Percentiles rank a stretch among this genome's conserved stretches.
Evolutionary conservation across 2,888 invertebrate species (phyloP).

Genomic region (Euclidia mi): DNA sequence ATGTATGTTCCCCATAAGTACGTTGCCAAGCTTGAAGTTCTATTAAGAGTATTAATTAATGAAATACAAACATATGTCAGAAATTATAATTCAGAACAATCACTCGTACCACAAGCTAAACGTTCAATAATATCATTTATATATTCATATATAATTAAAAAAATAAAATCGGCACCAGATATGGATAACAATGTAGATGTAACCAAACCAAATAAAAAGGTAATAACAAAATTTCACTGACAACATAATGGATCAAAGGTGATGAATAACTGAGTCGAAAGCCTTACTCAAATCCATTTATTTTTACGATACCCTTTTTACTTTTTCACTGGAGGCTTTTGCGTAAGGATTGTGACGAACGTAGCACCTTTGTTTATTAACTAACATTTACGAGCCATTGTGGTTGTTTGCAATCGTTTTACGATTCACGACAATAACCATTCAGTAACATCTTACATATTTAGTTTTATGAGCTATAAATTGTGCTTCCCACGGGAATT

Average conservation of each 20-base stretch:
- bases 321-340: conserved; percentile 12
- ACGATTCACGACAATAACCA: conserved; percentile 34
- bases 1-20: not conserved
- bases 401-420: conserved; percentile 32
- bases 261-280: conserved; percentile 5
- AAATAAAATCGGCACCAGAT: too few species aligned
- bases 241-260: too few species aligned
- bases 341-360: conserved; percentile 22
- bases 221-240: too few species aligned
- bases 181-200: too few species aligned
- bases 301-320: conserved; percentile 7
- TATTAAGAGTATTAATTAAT: too few species aligned
- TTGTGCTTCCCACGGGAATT: conserved; percentile 13
- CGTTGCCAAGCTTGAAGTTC: not conserved
- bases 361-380: conserved; percentile 32
- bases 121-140: too few species aligned
- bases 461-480: conserved; percentile 14
- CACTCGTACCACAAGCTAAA: too few species aligned
- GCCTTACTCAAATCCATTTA: conserved; percentile 11
- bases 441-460: conserved; percentile 22
- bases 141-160: too few species aligned
- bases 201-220: too few species aligned
- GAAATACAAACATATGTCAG: too few species aligned
- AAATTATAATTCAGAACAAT: too few species aligned
- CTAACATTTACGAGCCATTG: conserved; percentile 47